Evolutionary conservation across 92 coral and sea anemone genomes (phyloP).

Genomic region (Paramuricea clavata): DNA sequence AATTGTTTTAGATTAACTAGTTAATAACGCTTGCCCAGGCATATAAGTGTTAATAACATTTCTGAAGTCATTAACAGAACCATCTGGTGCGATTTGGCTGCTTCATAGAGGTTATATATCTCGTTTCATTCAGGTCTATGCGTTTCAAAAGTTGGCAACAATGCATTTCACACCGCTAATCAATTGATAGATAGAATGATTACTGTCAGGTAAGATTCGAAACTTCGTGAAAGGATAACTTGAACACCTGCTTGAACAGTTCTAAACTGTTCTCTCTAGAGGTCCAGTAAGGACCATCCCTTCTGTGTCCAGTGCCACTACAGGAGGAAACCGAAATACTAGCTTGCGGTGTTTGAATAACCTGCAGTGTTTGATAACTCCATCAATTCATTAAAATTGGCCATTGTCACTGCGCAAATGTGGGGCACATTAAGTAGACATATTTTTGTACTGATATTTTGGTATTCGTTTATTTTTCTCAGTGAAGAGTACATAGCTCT

Average conservation of each 20-base stretch:
- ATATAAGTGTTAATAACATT: not conserved
- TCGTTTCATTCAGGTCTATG: conserved; percentile 64
- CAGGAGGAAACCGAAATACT: no score
- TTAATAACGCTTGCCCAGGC: no score
- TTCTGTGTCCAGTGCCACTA: no score
- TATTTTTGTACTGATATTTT: no score
- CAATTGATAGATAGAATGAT: conserved; percentile 80
- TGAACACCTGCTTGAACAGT: no score
- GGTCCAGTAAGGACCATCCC: not conserved
- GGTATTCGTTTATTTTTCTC: not conserved
- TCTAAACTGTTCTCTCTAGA: not conserved
- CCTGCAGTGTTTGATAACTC: no score
- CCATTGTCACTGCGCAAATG: no score
- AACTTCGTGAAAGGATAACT: not conserved
- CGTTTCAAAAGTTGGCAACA: conserved; percentile 81
- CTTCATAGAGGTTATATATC: not conserved
- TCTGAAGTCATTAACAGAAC: not conserved
- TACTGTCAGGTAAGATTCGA: conserved; percentile 74
- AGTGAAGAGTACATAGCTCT: conserved; percentile 88
- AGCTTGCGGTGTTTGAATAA: no score
- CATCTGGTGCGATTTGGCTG: not conserved
- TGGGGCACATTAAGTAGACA: no score
- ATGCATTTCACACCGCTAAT: conserved; percentile 79
- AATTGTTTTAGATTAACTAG: not conserved
- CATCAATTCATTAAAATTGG: no score